Conservation (phyloP, 1,140 invertebrate species). For the Oscheius sp. region DNA sequence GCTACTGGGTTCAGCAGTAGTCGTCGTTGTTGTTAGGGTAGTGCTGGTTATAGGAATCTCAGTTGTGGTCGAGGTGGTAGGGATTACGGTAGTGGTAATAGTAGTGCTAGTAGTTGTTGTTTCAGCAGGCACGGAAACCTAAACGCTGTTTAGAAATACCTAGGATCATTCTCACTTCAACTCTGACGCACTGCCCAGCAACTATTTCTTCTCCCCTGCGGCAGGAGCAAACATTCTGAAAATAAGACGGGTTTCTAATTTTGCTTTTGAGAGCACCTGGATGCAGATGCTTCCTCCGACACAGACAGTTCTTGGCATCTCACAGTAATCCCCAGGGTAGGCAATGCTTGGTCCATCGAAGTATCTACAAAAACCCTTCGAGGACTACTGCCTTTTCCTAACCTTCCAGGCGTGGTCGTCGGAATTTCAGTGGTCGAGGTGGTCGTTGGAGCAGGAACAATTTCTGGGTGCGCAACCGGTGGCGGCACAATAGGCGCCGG, state of each 20-base stretch:
- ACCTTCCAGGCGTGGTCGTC: background rate
- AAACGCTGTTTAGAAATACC: no score
- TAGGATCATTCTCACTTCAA: background rate
- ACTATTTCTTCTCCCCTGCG: constrained; percentile 8
- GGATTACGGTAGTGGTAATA: constrained; percentile 12
- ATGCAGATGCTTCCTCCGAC: constrained; percentile 23
- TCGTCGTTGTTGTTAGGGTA: background rate
- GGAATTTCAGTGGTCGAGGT: background rate
- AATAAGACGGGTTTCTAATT: background rate
- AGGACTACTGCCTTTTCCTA: no score
- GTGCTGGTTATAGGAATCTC: constrained; percentile 16
- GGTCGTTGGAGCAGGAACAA: background rate
- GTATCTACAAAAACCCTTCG: constrained; percentile 9
- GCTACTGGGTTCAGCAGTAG: no score
- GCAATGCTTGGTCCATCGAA: constrained; percentile 15
- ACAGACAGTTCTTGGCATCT: constrained; percentile 9
- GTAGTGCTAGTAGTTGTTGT: constrained; percentile 6
- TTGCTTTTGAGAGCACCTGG: background rate
- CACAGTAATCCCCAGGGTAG: constrained; percentile 22
- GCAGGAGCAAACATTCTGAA: constrained; percentile 19
- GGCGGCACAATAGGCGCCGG: background rate
- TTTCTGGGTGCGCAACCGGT: background rate
- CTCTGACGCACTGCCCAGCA: background rate
- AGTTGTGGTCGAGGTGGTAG: constrained; percentile 3
- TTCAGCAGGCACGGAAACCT: background rate